Evolutionary conservation across 2,888 invertebrate genomes (phyloP).

Genomic region (Plagodis pulveraria): DNA sequence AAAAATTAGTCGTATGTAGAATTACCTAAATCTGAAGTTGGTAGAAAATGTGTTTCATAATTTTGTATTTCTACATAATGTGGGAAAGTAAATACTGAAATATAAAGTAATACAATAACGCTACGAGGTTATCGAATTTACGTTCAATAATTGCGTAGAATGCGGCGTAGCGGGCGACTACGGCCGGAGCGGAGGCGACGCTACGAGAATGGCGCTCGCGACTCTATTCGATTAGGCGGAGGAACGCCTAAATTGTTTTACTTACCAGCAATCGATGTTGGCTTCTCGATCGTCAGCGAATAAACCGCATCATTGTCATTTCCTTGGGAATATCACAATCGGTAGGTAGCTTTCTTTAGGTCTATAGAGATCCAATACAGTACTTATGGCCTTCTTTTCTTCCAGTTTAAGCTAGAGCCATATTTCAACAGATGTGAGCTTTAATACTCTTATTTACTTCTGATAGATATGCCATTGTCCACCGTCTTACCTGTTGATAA

Average conservation of each 20-base stretch:
- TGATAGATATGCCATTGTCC: too few species aligned
- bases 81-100: too few species aligned
- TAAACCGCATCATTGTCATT: background rate
- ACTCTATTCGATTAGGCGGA: constrained; percentile 64
- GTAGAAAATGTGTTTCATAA: too few species aligned
- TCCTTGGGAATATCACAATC: background rate
- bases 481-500: too few species aligned
- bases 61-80: too few species aligned
- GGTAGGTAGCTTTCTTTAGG: background rate
- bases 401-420: too few species aligned
- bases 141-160: constrained; percentile 70
- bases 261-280: constrained; percentile 60
- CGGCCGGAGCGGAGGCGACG: constrained; percentile 43
- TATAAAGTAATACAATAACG: constrained; percentile 19
- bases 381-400: too few species aligned
- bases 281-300: constrained; percentile 12
- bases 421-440: too few species aligned
- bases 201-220: constrained; percentile 45
- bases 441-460: too few species aligned
- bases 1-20: too few species aligned
- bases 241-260: constrained; percentile 77
- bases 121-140: constrained; percentile 58
- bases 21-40: too few species aligned
- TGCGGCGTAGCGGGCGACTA: constrained; percentile 50
- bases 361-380: background rate